phyloP scores from a whole-genome alignment of 2,113 vertebrate species.

The Crotalus tigris region DNA sequence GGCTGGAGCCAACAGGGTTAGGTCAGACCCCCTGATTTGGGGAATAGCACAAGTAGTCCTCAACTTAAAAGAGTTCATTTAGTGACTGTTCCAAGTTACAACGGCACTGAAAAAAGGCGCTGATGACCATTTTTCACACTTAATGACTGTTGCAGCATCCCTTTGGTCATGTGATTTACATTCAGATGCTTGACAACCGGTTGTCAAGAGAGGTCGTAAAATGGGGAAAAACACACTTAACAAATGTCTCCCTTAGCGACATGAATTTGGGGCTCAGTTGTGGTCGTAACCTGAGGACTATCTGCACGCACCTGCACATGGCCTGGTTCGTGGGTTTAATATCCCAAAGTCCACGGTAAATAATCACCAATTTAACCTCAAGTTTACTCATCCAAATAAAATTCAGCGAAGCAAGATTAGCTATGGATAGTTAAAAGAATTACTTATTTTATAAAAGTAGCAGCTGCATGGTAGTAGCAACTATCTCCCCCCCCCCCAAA shows the following conservation, averaged over 20 bases:
- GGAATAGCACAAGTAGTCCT: too few species aligned
- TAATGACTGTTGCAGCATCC: too few species aligned
- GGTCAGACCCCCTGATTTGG: too few species aligned
- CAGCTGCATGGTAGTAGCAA: background rate
- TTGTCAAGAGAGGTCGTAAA: background rate
- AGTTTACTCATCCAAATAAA: background rate
- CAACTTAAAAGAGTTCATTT: too few species aligned
- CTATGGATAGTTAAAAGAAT: background rate
- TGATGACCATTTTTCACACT: too few species aligned
- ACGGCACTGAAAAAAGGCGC: too few species aligned
- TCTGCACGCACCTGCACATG: background rate
- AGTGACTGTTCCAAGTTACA: too few species aligned
- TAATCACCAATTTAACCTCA: background rate
- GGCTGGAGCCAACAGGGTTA: background rate
- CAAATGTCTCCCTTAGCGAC: background rate
- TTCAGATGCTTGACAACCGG: too few species aligned
- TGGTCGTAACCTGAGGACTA: background rate
- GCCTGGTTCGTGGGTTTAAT: background rate
- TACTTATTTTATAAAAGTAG: background rate
- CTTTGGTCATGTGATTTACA: background rate
- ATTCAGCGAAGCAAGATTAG: background rate
- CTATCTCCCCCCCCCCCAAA: background rate
- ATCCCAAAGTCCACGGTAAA: conserved; percentile 1
- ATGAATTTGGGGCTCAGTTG: background rate
- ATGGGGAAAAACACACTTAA: background rate